Percentiles rank a stretch among this genome's conserved stretches.
Conservation (phyloP, 2,113 vertebrate species). For the Mionectes macconnelli region DNA sequence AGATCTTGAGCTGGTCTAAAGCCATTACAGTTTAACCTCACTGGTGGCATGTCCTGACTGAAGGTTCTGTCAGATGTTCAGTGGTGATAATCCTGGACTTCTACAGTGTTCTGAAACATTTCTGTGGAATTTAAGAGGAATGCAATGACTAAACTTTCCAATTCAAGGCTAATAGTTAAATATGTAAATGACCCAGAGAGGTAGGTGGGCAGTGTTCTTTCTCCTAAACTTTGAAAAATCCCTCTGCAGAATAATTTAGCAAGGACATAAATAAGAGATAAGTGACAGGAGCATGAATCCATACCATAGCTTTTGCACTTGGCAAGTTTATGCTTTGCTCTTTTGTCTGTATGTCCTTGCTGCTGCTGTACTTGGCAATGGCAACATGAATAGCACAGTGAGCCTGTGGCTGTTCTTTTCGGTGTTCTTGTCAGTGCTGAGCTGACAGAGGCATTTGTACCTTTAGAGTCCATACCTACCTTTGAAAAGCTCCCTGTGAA, state of each 20-base stretch:
- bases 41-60: neutral
- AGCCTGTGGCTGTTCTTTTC: neutral
- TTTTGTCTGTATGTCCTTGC: neutral
- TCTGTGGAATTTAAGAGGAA: neutral
- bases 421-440: neutral
- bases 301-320: neutral
- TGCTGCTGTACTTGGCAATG: neutral
- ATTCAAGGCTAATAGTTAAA: neutral
- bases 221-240: neutral
- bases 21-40: neutral
- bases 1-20: neutral
- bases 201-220: neutral
- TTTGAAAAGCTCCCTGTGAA: neutral
- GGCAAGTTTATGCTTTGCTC: neutral
- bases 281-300: neutral
- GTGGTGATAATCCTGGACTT: neutral
- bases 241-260: neutral
- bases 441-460: neutral
- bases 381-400: neutral
- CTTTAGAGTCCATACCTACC: neutral
- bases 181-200: neutral
- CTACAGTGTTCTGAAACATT: neutral
- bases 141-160: neutral
- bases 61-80: neutral
- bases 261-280: neutral